These are phyloP conservation scores for Microcebus lehilahytsara DNA, from an alignment of 2,113 vertebrate species.

Conservation along the genomic window DNA sequence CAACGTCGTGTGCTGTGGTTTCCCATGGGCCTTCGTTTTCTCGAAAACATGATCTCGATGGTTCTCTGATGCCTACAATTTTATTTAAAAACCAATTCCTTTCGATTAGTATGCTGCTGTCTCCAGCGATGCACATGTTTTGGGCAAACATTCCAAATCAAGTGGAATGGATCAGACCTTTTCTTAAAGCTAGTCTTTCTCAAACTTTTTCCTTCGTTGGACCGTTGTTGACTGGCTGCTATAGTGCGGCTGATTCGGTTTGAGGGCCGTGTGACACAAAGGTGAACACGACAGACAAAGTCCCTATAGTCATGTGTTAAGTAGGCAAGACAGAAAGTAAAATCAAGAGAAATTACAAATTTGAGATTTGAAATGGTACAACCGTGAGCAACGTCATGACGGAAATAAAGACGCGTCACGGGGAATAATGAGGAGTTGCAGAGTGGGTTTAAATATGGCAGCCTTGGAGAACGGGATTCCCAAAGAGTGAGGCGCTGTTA, in stretches of 20 bases:
- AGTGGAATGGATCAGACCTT: background rate
- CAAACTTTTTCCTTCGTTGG: background rate
- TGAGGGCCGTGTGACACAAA: background rate
- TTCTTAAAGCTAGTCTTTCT: background rate
- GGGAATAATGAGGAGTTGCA: background rate
- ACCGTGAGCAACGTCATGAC: background rate
- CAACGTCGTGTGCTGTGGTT: accelerated
- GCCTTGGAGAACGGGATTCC: background rate
- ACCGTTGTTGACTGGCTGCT: background rate
- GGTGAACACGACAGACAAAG: background rate
- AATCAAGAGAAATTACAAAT: background rate
- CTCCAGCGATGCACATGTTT: background rate
- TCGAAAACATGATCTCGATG: background rate
- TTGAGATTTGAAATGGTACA: background rate
- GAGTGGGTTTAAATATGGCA: accelerated
- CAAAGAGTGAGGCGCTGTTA: background rate
- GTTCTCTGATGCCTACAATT: background rate
- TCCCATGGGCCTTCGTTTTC: background rate
- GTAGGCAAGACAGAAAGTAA: background rate
- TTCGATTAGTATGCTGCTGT: background rate
- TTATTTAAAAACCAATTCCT: background rate
- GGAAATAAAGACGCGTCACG: background rate
- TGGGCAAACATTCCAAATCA: background rate
- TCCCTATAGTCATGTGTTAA: background rate
- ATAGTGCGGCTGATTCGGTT: background rate